These are phyloP conservation scores for Amphibalanus amphitrite DNA, from an alignment of 1,140 invertebrate genomes.

Conservation along the genomic window DNA sequence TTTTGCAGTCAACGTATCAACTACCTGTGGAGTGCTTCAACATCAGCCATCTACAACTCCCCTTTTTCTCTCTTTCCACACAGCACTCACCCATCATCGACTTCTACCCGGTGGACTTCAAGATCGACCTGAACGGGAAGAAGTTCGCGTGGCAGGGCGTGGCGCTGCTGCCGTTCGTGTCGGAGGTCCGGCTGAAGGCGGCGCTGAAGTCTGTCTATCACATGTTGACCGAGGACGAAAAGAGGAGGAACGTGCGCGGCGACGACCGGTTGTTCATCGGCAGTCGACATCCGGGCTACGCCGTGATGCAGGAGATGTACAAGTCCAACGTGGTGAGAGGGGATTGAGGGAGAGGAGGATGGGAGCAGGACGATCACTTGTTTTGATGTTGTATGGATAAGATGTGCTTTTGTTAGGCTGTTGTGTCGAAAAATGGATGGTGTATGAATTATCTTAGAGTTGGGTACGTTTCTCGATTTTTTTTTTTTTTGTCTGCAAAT, in stretches of 20 bases:
- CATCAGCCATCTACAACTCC: too few species aligned
- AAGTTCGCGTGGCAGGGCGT: constrained; percentile 99
- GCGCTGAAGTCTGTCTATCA: constrained; percentile 65
- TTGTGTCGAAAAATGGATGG: too few species aligned
- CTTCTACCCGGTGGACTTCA: constrained; percentile 97
- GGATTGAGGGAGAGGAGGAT: too few species aligned
- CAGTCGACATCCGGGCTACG: constrained; percentile 43
- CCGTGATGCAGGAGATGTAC: constrained; percentile 51
- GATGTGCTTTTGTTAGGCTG: too few species aligned
- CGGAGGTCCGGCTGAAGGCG: constrained; percentile 68
- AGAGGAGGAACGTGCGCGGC: constrained; percentile 42
- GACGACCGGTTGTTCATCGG: constrained; percentile 64
- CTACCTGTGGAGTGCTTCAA: too few species aligned
- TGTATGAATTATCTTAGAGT: too few species aligned
- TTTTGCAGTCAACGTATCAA: too few species aligned
- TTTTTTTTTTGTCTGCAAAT: too few species aligned
- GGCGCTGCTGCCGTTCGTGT: constrained; percentile 92
- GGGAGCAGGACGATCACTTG: too few species aligned
- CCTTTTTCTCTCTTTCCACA: too few species aligned
- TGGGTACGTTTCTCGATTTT: too few species aligned
- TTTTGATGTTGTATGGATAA: too few species aligned
- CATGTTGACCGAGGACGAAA: constrained; percentile 60
- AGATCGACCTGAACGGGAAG: constrained; percentile 97
- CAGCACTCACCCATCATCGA: constrained; percentile 81
- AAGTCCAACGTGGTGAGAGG: constrained; percentile 27